Percentiles rank a stretch among this genome's conserved stretches.
phyloP scores from a whole-genome alignment of 92 coral and sea anemone species.

The Parazoanthus atlanticus region DNA sequence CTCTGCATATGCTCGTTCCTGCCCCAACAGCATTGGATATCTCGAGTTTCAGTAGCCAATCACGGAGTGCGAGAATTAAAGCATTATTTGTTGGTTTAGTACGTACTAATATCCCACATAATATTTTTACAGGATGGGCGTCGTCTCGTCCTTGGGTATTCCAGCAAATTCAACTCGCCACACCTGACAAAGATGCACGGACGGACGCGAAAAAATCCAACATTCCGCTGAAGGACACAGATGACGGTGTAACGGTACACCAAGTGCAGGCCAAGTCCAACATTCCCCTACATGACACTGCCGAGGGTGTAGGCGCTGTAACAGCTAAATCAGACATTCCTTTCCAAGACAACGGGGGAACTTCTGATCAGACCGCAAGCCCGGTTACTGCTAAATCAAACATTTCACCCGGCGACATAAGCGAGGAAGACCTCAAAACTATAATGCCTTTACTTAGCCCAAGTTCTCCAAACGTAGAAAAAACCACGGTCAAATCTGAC shows the following conservation, averaged over 20 bases:
- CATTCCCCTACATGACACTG: constrained; percentile 30
- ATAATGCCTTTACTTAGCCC: constrained; percentile 44
- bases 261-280: constrained; percentile 18
- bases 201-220: constrained; percentile 17
- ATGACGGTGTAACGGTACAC: neutral
- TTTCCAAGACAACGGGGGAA: neutral
- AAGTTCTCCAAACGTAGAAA: neutral
- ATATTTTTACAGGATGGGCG: neutral
- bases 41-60: too few relatives aligned
- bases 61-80: neutral
- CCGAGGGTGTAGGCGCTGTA: neutral
- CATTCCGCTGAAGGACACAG: constrained; percentile 15
- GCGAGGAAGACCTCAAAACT: constrained; percentile 35
- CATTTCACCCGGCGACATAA: constrained; percentile 11
- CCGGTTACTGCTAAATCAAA: constrained; percentile 14
- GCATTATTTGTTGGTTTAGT: neutral
- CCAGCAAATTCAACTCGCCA: constrained; percentile 38
- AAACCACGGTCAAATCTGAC: neutral
- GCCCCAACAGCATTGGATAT: too few relatives aligned
- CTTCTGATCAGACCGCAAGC: neutral
- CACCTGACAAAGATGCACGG: neutral
- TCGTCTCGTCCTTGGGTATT: constrained; percentile 30
- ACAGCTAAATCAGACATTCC: constrained; percentile 36
- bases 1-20: too few relatives aligned
- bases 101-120: neutral